phyloP scores from a whole-genome alignment of 2,797 vertebrate genomes.

The Diplodus puntazzo region DNA sequence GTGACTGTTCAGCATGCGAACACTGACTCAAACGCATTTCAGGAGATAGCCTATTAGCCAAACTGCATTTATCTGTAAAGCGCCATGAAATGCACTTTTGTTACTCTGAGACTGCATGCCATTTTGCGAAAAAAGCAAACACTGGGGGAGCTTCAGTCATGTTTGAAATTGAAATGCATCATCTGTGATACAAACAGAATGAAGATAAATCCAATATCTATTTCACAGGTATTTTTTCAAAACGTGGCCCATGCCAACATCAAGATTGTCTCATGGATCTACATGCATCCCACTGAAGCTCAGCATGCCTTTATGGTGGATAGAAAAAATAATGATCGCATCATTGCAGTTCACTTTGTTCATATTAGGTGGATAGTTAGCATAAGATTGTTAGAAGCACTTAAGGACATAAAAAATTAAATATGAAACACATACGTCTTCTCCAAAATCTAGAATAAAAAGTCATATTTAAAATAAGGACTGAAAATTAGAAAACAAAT shows the following conservation, averaged over 20 bases:
- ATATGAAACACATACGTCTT: neutral
- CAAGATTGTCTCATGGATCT: slow-evolving; percentile 35
- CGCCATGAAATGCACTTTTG: slow-evolving; percentile 26
- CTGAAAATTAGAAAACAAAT: neutral
- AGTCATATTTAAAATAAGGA: neutral
- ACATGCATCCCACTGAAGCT: slow-evolving; percentile 28
- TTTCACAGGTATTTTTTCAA: slow-evolving; percentile 28
- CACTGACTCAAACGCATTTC: slow-evolving; percentile 32
- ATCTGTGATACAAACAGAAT: slow-evolving; percentile 29
- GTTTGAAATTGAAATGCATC: slow-evolving; percentile 48
- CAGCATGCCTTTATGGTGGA: slow-evolving; percentile 20
- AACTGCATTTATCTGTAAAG: slow-evolving; percentile 42
- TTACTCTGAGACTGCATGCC: slow-evolving; percentile 11
- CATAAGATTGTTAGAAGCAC: neutral
- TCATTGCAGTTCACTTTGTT: slow-evolving; percentile 34
- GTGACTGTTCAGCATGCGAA: slow-evolving; percentile 43
- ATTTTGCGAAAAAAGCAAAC: slow-evolving; percentile 29
- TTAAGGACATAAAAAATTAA: neutral
- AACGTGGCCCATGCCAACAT: slow-evolving; percentile 19
- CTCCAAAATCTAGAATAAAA: neutral
- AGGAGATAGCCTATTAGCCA: slow-evolving; percentile 52
- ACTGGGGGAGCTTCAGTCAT: slow-evolving; percentile 16
- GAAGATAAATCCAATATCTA: slow-evolving; percentile 37
- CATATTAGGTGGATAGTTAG: slow-evolving; percentile 7
- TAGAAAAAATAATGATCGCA: slow-evolving; percentile 17